A percentile compares a stretch with the other conserved stretches of the same genome.
Conservation (phyloP, 2,797 vertebrate genomes). For the Antrozous pallidus region DNA sequence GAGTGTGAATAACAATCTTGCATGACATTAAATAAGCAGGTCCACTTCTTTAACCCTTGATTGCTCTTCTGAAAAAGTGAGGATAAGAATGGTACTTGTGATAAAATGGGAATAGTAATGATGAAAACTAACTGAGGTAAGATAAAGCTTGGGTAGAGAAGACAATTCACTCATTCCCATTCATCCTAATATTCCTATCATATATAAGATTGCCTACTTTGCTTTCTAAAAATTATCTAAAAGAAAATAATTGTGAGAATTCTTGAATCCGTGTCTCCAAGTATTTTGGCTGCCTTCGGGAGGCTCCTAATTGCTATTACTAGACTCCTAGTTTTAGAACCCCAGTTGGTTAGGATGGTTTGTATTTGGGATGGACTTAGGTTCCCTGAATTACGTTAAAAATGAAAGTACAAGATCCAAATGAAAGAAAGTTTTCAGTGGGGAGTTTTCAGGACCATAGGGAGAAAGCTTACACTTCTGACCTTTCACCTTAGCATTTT, state of each 20-base stretch:
- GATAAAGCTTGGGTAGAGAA: background rate
- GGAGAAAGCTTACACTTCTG: background rate
- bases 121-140: slow-evolving; percentile 8
- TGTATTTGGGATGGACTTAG: background rate
- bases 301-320: background rate
- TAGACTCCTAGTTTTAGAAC: background rate
- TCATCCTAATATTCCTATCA: background rate
- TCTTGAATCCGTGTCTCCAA: background rate
- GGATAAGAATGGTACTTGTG: background rate
- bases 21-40: background rate
- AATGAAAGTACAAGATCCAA: slow-evolving; percentile 1
- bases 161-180: background rate
- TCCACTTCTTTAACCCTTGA: background rate
- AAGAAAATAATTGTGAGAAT: background rate
- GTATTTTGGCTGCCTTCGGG: background rate
- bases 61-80: background rate
- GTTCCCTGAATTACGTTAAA: background rate
- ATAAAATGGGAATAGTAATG: slow-evolving; percentile 24
- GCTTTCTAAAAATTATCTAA: background rate
- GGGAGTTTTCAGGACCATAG: background rate
- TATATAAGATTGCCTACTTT: background rate
- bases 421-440: background rate
- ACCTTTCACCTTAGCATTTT: slow-evolving; percentile 55
- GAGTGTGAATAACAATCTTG: background rate
- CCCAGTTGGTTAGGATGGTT: background rate